Evolutionary conservation across 2,113 vertebrate species (phyloP), one percentile per base, ranked within the genome.

Genomic region (Fregetta grallaria): DNA sequence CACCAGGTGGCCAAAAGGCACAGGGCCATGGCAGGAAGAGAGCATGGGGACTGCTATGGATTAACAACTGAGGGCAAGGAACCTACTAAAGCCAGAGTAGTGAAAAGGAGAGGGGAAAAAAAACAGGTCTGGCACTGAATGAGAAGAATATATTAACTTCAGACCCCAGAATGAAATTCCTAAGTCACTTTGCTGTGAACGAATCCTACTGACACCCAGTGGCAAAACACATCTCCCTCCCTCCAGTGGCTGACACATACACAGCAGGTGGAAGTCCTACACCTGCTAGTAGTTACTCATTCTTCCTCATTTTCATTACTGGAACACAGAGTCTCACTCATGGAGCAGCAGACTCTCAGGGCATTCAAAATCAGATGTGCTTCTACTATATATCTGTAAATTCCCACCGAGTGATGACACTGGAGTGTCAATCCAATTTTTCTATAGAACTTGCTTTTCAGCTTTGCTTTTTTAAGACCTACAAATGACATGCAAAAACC

Each of bases 381-480:
- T 80, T 38, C 22, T 76, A 61, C 71, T 94, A 62, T 4, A n/a
- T 34, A 90, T 68, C 87, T 90, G 79, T 73, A 96, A 91, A 82
- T 72, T 90, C 30, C 49, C 71, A 88, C 30, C 0, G 0, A 86
- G 26, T 2, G 5, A 92, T 50, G 71, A 90, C 49, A 73, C 53
- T 27, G 16, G 13, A 59, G 16, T 58, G 73, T 86, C 74, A 92
- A 49, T 62, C 15, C 44, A 50, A 49, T 36, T 82, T 34, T 53
- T 74, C 50, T 59, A 63, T 0, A 74, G 56, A 82, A 68, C 22
- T 49, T 36, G 15, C 45, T 86, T 80, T 90, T 76, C 74, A 90
- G 85, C 44, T 92, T 83, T 90, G 40, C 67, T 95, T 92, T 96
- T 91, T 93, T 77, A 93, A 95, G 85, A 88, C 30, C 62, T 86